Base-by-base conservation (phyloP, 2,113 vertebrate genomes). In the Hipposideros armiger region DNA sequence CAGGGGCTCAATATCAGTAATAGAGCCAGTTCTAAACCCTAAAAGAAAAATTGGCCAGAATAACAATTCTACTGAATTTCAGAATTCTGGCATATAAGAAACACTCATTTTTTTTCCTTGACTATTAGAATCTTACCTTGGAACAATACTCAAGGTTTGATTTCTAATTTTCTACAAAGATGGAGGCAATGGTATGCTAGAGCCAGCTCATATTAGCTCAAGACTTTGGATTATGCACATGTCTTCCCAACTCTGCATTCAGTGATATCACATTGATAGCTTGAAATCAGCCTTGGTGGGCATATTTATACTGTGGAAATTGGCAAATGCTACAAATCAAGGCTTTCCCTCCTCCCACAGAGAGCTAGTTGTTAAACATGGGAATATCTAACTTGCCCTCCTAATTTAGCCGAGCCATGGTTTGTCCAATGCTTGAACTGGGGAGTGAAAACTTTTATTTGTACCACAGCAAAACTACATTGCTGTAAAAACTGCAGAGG, bases 21-120 rank as follows among this genome's bases (percentile, higher is more conserved):
- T 28, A 94, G 84, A 96, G 42, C 70, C 90, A 95, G 30, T 87
- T 16, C 66, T 92, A 94, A 97, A 92, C 24, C 84, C 87, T 91
- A 83, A 97, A 92, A 83, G 50, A 85, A 89, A 42, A 86, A 36
- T 90, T 95, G 52, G 80, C 64, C 42, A 95, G 92, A 87, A 92
- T 84, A 85, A 5, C 11, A 89, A 81, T 94, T 87, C n/a, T 92
- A 74, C 66, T 84, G 26, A 87, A 90, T 94, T 89, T 94, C 76
- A 73, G 77, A 92, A 95, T 95, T 24, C 81, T 95, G 87, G 52
- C 42, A 80, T 56, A 81, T 28, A 87, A 83, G 32, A 95, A 91
- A 67, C 42, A 90, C 4, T 83, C 26, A 40, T 78, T 90, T 92
- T 91, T 83, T 58, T 47, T 2, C 7, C 62, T 93, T 89, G 22